A percentile compares a stretch with the other conserved stretches of the same genome.
Evolutionary conservation across 2,888 invertebrate species (phyloP).

Genomic region (Periphyllus acericola): DNA sequence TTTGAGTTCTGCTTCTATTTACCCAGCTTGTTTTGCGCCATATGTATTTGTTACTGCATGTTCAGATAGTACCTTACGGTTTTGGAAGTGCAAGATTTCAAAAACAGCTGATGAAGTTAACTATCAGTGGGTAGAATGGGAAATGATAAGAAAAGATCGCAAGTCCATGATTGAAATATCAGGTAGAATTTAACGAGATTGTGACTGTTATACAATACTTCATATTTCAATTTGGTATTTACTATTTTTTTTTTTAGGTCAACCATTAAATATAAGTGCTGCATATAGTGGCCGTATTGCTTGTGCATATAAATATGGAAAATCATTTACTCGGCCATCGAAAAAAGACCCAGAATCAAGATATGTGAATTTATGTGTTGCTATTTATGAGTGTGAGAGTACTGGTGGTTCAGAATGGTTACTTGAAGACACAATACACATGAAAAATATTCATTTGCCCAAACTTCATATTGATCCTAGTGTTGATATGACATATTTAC

Average conservation of each 20-base stretch:
- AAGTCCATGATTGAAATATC: conserved; percentile 79
- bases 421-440: conserved; percentile 92
- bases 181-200: conserved; percentile 68
- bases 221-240: conserved; percentile 7
- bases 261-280: conserved; percentile 92
- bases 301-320: conserved; percentile 94
- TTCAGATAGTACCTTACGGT: conserved; percentile 87
- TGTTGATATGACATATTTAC: conserved; percentile 83
- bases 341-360: conserved; percentile 81
- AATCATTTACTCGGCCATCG: conserved; percentile 85
- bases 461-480: conserved; percentile 81
- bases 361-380: conserved; percentile 90
- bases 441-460: conserved; percentile 90
- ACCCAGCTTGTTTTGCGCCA: conserved; percentile 98
- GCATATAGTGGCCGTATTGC: conserved; percentile 98
- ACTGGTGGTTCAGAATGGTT: conserved; percentile 93
- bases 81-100: conserved; percentile 83
- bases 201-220: not conserved
- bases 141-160: conserved; percentile 80
- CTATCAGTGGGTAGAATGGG: conserved; percentile 89
- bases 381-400: conserved; percentile 99
- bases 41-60: conserved; percentile 96
- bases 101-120: conserved; percentile 69
- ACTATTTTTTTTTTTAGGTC: conserved; percentile 73
- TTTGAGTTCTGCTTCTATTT: conserved; percentile 95